Percentiles rank a stretch among this genome's conserved stretches.
Conservation (phyloP, 1,140 invertebrate genomes). For the Nomia melanderi region DNA sequence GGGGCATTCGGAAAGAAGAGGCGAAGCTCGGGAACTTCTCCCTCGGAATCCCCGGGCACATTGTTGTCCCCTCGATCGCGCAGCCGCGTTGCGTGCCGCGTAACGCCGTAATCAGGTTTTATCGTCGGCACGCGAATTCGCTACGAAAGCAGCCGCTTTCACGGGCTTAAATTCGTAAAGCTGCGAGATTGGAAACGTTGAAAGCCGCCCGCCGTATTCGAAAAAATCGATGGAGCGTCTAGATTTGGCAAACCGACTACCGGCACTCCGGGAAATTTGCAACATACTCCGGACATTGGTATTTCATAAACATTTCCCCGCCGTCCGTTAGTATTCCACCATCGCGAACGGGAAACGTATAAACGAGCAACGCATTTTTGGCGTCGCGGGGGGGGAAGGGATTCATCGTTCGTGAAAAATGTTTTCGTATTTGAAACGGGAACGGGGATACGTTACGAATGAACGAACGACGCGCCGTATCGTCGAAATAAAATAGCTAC, state of each 20-base stretch:
- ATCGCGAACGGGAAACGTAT: background rate
- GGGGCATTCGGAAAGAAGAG: background rate
- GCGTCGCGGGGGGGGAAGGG: background rate
- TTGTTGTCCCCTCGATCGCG: background rate
- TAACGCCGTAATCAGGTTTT: background rate
- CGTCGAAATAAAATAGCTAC: background rate
- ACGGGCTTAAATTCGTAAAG: background rate
- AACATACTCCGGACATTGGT: background rate
- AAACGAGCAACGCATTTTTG: background rate
- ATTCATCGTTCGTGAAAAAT: background rate
- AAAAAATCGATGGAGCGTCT: background rate
- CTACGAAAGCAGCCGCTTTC: background rate
- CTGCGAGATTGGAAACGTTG: background rate
- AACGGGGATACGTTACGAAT: background rate
- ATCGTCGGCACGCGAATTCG: background rate
- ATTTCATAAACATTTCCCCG: background rate
- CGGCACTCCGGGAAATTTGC: background rate
- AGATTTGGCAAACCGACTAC: background rate
- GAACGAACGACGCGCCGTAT: background rate
- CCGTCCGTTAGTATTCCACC: background rate
- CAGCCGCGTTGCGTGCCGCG: background rate
- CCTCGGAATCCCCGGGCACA: background rate
- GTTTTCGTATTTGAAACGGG: background rate
- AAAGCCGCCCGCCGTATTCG: background rate
- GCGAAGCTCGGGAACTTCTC: background rate